Conservation (phyloP, 2,888 invertebrate genomes). For the Brachyptera risi region DNA sequence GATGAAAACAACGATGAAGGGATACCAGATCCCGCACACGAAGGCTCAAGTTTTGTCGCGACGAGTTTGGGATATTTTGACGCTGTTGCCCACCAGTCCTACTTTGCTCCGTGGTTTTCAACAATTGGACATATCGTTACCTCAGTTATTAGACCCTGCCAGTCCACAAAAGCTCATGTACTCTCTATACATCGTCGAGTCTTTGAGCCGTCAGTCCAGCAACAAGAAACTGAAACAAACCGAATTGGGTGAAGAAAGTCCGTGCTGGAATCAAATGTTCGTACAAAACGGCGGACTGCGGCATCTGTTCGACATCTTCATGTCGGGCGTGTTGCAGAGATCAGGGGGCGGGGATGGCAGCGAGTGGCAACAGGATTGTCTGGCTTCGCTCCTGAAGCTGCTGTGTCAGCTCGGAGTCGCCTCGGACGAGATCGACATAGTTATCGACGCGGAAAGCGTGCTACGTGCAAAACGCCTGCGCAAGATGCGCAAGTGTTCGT, state of each 20-base stretch:
- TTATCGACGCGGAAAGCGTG: slow-evolving; percentile 27
- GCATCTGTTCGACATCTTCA: slow-evolving; percentile 87
- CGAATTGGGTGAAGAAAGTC: neutral
- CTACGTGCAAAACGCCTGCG: slow-evolving; percentile 25
- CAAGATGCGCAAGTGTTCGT: slow-evolving; percentile 41
- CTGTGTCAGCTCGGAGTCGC: slow-evolving; percentile 81
- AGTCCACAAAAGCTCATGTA: slow-evolving; percentile 95
- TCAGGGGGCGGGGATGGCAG: slow-evolving; percentile 67
- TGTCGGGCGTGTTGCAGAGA: slow-evolving; percentile 73
- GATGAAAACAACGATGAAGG: slow-evolving; percentile 73
- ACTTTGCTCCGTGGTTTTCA: slow-evolving; percentile 80
- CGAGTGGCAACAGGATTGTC: slow-evolving; percentile 93
- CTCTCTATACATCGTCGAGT: slow-evolving; percentile 86
- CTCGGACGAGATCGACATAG: slow-evolving; percentile 39
- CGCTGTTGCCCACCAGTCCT: slow-evolving; percentile 86
- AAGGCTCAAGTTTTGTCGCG: slow-evolving; percentile 79
- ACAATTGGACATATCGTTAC: slow-evolving; percentile 61
- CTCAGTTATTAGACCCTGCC: slow-evolving; percentile 76
- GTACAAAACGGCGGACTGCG: slow-evolving; percentile 83
- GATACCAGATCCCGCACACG: slow-evolving; percentile 35
- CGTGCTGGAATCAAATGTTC: slow-evolving; percentile 71
- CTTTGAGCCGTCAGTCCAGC: slow-evolving; percentile 49
- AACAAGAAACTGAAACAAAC: neutral
- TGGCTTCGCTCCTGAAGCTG: slow-evolving; percentile 80
- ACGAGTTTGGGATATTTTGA: slow-evolving; percentile 91